Base-by-base conservation (phyloP, 2,888 invertebrate genomes). In the Chalcis sispes region DNA sequence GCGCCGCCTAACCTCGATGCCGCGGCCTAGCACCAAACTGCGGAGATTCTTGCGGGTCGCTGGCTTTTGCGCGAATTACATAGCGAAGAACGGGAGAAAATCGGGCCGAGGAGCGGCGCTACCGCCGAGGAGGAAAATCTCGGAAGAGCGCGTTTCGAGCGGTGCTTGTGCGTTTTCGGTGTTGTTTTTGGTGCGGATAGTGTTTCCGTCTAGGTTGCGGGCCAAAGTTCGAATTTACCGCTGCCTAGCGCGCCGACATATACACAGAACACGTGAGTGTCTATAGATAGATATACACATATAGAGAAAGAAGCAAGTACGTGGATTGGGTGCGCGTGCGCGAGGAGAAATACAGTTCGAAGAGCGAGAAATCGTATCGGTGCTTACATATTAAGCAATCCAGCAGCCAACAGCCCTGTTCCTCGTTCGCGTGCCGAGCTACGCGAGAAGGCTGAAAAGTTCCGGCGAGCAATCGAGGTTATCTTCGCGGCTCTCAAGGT, bases 331-430 rank as follows among this genome's bases (percentile, higher is more conserved):
- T 46, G 46, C 46, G 46, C 46, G 46, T 46, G 46, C 46, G 46
- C 46, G 46, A n/a, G n/a, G n/a, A n/a, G n/a, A n/a, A n/a, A n/a
- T 20, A 40, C 67, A 52, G 40, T 56, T 59, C 54, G 48, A 25
- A 50, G 46, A 54, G 29, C 23, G 65, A 50, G 18, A 42, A 36
- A 74, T 56, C 27, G 18, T 10, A 15, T 23, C 29, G 50, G n/a
- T n/a, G n/a, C n/a, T n/a, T n/a, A n/a, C n/a, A n/a, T n/a, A n/a
- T n/a, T n/a, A n/a, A n/a, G n/a, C 48, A 5, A 25, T 25, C 23
- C 23, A 10, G 3, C 20, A 18, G 23, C n/a, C 25, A 8, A 13
- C 27, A 42, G 54, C 54, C 40, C 27, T 23, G 36, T n/a, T 15
- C 18, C 25, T 5, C n/a, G 67, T 3, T 23, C 8, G 8, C 4